phyloP scores from a whole-genome alignment of 2,113 vertebrate genomes.

The Acanthochromis polyacanthus region DNA sequence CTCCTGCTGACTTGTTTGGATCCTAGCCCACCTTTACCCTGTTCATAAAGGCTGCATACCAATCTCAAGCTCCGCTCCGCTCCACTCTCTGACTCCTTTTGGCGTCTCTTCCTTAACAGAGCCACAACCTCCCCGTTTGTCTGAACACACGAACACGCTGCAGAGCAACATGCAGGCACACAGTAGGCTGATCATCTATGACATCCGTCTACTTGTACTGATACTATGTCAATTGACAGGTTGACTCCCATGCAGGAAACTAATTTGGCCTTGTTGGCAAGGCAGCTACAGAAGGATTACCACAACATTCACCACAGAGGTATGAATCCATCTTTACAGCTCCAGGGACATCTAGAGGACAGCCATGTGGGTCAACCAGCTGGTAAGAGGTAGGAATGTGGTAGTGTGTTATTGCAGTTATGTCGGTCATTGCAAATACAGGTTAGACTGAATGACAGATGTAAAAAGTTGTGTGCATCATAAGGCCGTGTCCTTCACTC shows the following conservation, averaged over 20 bases:
- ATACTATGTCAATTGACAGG: background rate
- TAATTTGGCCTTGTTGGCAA: background rate
- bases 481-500: background rate
- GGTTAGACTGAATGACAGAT: background rate
- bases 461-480: slow-evolving; percentile 21
- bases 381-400: no score
- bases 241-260: background rate
- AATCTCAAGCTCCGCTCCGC: background rate
- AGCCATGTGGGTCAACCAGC: background rate
- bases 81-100: slow-evolving; percentile 18
- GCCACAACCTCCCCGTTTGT: slow-evolving; percentile 18
- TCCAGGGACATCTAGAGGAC: background rate
- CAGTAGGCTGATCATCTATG: background rate
- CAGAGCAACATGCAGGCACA: background rate
- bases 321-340: no score
- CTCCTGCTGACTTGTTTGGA: slow-evolving; percentile 11
- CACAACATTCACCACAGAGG: no score
- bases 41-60: slow-evolving; percentile 8
- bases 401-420: background rate
- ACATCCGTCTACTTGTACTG: background rate
- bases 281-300: background rate
- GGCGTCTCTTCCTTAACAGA: background rate
- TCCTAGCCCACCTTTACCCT: background rate
- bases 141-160: background rate
- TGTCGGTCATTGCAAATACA: background rate